A percentile compares a stretch with the other conserved stretches of the same genome.
These are phyloP conservation scores for Ceratosolen solmsi DNA, from an alignment of 1,140 invertebrate species.

Conservation along the genomic window DNA sequence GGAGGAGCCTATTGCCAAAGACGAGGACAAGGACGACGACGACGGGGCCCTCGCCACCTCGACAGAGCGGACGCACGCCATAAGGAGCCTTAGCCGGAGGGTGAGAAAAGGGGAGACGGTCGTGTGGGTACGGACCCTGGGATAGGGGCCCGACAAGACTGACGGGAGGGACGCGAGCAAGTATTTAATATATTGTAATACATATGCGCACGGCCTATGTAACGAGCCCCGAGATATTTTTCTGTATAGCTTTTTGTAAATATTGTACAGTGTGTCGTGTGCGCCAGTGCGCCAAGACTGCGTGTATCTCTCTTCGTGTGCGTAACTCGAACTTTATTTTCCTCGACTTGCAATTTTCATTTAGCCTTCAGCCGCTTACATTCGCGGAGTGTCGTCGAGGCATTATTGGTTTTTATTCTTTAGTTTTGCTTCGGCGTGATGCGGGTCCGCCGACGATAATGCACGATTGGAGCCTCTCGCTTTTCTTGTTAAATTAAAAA, in stretches of 20 bases:
- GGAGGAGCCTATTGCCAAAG: not conserved
- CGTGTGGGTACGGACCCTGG: not conserved
- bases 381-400: not conserved
- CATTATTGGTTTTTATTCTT: not conserved
- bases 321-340: not conserved
- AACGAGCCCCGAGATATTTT: slow-evolving; percentile 41
- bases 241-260: slow-evolving; percentile 44
- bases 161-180: not conserved
- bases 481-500: not conserved
- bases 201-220: slow-evolving; percentile 39
- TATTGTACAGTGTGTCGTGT: slow-evolving; percentile 39
- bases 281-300: not conserved
- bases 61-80: slow-evolving; percentile 5
- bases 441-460: not conserved
- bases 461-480: too few relatives aligned
- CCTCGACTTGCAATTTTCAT: not conserved
- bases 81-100: not conserved
- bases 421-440: not conserved
- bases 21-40: not conserved
- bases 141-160: slow-evolving; percentile 5
- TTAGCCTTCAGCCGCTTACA: not conserved
- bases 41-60: slow-evolving; percentile 4
- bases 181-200: slow-evolving; percentile 34
- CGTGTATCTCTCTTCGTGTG: not conserved
- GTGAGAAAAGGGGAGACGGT: not conserved